phyloP scores from a whole-genome alignment of 2,797 vertebrate genomes.

The Pampus argenteus region DNA sequence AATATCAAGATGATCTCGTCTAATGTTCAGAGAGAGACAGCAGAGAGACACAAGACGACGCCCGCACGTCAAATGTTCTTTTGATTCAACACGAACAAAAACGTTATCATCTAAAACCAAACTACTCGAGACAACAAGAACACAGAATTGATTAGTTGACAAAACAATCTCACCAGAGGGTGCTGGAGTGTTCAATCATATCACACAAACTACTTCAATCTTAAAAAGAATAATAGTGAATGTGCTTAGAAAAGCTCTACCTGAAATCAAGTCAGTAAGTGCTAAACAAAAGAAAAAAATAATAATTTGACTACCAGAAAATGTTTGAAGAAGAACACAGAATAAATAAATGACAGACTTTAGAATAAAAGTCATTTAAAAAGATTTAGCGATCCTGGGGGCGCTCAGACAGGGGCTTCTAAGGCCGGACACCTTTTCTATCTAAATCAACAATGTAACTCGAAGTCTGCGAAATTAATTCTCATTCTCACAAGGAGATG shows the following conservation, averaged over 20 bases:
- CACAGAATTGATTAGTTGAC: neutral
- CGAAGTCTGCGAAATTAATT: too few relatives aligned
- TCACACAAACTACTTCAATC: neutral
- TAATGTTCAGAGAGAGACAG: neutral
- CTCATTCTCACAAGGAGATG: too few relatives aligned
- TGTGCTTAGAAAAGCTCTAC: too few relatives aligned
- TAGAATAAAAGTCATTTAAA: too few relatives aligned
- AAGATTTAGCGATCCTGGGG: too few relatives aligned
- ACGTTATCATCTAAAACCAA: neutral
- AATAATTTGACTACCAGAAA: too few relatives aligned
- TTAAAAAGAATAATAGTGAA: neutral
- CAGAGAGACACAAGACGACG: neutral
- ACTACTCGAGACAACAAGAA: neutral
- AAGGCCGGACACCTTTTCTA: too few relatives aligned
- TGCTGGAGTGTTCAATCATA: neutral
- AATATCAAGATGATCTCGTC: neutral
- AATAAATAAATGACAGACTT: too few relatives aligned
- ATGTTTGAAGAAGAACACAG: too few relatives aligned
- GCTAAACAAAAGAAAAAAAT: too few relatives aligned
- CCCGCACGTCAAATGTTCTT: neutral
- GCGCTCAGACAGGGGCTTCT: too few relatives aligned
- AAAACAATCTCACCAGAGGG: neutral
- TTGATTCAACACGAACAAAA: conserved; percentile 17
- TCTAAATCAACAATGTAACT: too few relatives aligned
- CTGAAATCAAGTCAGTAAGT: neutral